Percentiles rank a stretch among this genome's conserved stretches.
Evolutionary conservation across 35 echinoderm and acorn worm species (phyloP).

Genomic region (Heliocidaris erythrogramma): DNA sequence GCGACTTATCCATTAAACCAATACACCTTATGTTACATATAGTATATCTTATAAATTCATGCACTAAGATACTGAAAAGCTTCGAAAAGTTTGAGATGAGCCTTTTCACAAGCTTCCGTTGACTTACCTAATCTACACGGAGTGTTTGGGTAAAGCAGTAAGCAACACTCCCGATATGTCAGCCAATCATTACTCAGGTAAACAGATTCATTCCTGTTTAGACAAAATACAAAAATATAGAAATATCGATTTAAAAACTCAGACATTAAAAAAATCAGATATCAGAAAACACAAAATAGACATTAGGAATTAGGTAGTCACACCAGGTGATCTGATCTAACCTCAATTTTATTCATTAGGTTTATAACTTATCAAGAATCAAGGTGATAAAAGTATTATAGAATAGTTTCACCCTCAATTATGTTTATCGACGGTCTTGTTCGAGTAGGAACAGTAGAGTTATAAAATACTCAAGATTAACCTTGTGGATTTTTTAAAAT

Average conservation of each 20-base stretch:
- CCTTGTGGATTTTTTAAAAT: not conserved
- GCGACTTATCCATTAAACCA: no score
- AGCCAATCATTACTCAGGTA: conserved; percentile 16
- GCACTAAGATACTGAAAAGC: not conserved
- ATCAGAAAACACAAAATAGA: no score
- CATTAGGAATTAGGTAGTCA: no score
- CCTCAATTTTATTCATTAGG: no score
- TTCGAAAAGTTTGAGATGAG: not conserved
- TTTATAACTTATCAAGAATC: no score
- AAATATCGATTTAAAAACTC: not conserved
- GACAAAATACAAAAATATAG: not conserved
- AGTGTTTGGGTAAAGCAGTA: not conserved
- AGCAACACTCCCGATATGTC: not conserved
- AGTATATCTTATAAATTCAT: not conserved
- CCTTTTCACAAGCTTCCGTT: not conserved
- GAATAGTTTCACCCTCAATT: not conserved
- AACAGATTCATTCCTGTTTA: conserved; percentile 16
- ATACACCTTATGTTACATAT: no score
- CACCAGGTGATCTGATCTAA: no score
- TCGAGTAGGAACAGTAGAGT: not conserved
- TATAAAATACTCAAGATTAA: not conserved
- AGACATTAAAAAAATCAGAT: no score
- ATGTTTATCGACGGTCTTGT: not conserved
- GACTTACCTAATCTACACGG: not conserved
- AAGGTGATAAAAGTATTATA: not conserved